Evolutionary conservation across 1,140 invertebrate species (phyloP).

Genomic region (Apis cerana): DNA sequence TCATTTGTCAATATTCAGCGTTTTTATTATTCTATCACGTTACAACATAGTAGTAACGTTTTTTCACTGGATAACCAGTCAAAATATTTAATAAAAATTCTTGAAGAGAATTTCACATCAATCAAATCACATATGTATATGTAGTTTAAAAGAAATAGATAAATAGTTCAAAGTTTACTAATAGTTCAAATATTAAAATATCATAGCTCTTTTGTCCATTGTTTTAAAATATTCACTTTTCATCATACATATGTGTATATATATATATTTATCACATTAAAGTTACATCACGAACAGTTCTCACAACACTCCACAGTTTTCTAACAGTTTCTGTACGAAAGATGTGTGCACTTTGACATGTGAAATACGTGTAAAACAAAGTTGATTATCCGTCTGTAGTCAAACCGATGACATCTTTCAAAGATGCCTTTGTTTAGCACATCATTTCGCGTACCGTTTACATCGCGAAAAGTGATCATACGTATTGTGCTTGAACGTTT

Average conservation of each 20-base stretch:
- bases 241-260: background rate
- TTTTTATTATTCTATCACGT: slow-evolving; percentile 32
- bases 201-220: background rate
- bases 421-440: slow-evolving; percentile 36
- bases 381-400: slow-evolving; percentile 25
- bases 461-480: background rate
- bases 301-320: background rate
- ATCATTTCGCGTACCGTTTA: background rate
- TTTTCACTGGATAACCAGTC: background rate
- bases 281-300: slow-evolving; percentile 30
- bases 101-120: no score
- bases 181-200: background rate
- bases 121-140: background rate
- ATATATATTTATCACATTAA: slow-evolving; percentile 25
- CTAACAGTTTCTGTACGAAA: slow-evolving; percentile 7
- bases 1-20: slow-evolving; percentile 68
- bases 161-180: background rate
- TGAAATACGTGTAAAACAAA: slow-evolving; percentile 7
- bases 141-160: background rate
- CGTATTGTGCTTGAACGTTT: slow-evolving; percentile 7
- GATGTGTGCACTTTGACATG: slow-evolving; percentile 37
- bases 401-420: slow-evolving; percentile 41
- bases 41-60: slow-evolving; percentile 54
- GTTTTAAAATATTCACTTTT: slow-evolving; percentile 33
- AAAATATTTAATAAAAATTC: background rate